These are phyloP conservation scores for Drymodes brunneopygia DNA, from an alignment of 2,113 vertebrate species.

Conservation along the genomic window DNA sequence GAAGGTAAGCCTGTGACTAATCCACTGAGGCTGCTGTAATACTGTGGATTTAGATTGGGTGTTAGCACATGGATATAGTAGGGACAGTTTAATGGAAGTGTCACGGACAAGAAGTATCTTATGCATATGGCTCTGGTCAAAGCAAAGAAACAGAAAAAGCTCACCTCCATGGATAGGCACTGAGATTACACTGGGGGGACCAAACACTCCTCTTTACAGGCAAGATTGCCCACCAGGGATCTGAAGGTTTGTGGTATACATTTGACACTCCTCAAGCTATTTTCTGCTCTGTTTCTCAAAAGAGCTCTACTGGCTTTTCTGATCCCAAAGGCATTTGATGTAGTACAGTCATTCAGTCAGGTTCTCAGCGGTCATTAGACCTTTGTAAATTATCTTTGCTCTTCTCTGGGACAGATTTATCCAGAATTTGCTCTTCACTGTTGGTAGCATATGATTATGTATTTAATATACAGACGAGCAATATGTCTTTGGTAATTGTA, in stretches of 20 bases:
- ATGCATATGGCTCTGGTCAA: neutral
- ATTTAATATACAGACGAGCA: constrained; percentile 31
- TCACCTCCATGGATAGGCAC: neutral
- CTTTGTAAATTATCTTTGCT: neutral
- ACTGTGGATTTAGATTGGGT: neutral
- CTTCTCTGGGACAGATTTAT: neutral
- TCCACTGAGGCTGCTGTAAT: neutral
- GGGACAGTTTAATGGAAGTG: neutral
- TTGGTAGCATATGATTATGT: neutral
- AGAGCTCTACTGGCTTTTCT: neutral
- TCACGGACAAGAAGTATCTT: neutral
- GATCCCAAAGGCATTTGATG: neutral
- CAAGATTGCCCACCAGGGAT: neutral
- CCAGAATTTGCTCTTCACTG: neutral
- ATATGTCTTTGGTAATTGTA: neutral
- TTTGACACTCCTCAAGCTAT: neutral
- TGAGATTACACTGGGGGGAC: neutral
- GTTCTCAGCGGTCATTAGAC: neutral
- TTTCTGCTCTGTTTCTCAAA: neutral
- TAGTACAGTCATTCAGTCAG: neutral
- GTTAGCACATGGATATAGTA: neutral
- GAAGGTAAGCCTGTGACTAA: neutral
- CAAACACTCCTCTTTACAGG: neutral
- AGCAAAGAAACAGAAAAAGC: neutral
- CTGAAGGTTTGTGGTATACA: neutral